Evolutionary conservation across 35 echinoderm and acorn worm genomes (phyloP).

Genomic region (Diadema setosum): DNA sequence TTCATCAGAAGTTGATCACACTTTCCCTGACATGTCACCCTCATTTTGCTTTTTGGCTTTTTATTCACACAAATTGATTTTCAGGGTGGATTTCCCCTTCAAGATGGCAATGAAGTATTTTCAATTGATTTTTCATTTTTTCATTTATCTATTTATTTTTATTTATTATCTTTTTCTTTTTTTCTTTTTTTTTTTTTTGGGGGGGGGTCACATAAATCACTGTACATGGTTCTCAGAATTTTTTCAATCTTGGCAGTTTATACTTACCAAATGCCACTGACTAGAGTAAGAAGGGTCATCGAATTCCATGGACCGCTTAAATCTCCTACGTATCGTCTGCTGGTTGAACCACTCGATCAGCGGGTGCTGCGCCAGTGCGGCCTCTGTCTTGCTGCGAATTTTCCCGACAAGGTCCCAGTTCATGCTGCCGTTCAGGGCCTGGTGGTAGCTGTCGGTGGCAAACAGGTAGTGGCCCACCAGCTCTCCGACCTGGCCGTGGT

Average conservation of each 20-base stretch:
- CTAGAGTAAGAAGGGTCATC: conserved; percentile 65
- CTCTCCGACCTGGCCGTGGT: conserved; percentile 89
- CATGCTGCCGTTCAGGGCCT: conserved; percentile 59
- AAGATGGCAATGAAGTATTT: no score
- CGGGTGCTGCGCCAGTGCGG: conserved; percentile 4
- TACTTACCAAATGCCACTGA: conserved; percentile 98
- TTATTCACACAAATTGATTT: no score
- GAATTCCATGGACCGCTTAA: conserved; percentile 61
- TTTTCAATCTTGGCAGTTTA: no score
- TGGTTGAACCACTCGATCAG: conserved; percentile 75
- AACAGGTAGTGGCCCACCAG: conserved; percentile 85
- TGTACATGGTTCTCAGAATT: not conserved
- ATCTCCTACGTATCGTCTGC: conserved; percentile 71
- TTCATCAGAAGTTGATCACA: no score
- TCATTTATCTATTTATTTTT: no score
- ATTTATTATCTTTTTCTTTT: no score
- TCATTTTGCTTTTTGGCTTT: no score
- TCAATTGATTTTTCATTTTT: no score
- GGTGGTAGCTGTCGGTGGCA: conserved; percentile 54
- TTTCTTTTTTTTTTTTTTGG: no score
- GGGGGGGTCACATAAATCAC: not conserved
- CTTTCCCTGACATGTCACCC: no score
- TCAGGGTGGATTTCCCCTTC: no score
- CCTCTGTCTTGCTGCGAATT: conserved; percentile 64
- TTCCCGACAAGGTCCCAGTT: not conserved